A percentile compares a stretch with the other conserved stretches of the same genome.
Evolutionary conservation across 1,140 invertebrate genomes (phyloP).

Genomic region (Vanessa atalanta): DNA sequence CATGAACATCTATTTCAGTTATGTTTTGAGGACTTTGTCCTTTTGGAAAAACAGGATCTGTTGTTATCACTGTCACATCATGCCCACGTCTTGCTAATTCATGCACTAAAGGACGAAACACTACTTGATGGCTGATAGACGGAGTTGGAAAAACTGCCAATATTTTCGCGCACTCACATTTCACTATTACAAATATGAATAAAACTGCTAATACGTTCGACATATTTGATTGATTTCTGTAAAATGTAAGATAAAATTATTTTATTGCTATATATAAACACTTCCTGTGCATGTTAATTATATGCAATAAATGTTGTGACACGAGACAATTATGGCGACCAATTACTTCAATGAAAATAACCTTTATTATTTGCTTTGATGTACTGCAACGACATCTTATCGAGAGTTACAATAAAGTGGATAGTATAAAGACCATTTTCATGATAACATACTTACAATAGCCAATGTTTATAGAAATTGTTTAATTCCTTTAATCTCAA

Average conservation of each 20-base stretch:
- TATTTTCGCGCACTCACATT: slow-evolving; percentile 56
- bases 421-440: too few relatives aligned
- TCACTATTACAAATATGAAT: not conserved
- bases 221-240: not conserved
- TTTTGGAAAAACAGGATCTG: slow-evolving; percentile 57
- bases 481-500: too few relatives aligned
- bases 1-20: slow-evolving; percentile 60
- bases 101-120: slow-evolving; percentile 57
- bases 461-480: too few relatives aligned
- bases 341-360: too few relatives aligned
- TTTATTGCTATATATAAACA: not conserved
- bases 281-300: too few relatives aligned
- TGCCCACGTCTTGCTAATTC: slow-evolving; percentile 76
- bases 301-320: too few relatives aligned
- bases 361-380: too few relatives aligned
- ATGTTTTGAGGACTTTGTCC: slow-evolving; percentile 46
- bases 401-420: too few relatives aligned
- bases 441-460: too few relatives aligned
- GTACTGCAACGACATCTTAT: too few relatives aligned
- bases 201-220: not conserved
- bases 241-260: not conserved
- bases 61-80: slow-evolving; percentile 66
- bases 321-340: too few relatives aligned
- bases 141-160: slow-evolving; percentile 77
- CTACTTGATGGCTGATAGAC: slow-evolving; percentile 58